Evolutionary conservation across 92 coral and sea anemone genomes (phyloP).

Genomic region (Parazoanthus darwini): DNA sequence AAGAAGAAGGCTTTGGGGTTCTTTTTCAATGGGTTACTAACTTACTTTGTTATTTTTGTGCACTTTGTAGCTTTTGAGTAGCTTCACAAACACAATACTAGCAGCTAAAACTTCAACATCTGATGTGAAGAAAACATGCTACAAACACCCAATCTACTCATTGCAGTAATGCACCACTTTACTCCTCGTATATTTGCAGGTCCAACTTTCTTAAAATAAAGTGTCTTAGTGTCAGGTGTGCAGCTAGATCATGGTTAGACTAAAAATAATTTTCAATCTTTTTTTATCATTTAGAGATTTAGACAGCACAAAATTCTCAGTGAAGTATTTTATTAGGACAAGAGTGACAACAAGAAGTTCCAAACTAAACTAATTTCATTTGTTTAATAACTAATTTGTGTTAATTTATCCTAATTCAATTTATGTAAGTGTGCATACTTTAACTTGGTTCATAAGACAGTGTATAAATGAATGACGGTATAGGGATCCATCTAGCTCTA

Average conservation of each 20-base stretch:
- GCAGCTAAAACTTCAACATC: neutral
- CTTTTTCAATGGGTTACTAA: neutral
- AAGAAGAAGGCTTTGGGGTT: neutral
- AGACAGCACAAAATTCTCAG: no score
- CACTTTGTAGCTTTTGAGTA: neutral
- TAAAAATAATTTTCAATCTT: no score
- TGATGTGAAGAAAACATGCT: neutral
- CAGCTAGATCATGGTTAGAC: neutral
- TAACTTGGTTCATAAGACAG: no score
- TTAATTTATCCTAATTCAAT: no score
- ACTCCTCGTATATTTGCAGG: slow-evolving; percentile 1
- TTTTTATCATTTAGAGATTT: no score
- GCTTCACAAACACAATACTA: neutral
- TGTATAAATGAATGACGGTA: no score
- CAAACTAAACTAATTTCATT: no score
- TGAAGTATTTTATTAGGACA: no score
- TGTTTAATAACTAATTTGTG: no score
- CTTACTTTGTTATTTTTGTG: neutral
- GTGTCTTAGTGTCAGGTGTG: neutral
- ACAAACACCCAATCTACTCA: neutral
- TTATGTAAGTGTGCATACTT: no score
- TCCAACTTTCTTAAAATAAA: neutral
- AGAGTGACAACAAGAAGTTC: no score
- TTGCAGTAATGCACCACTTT: neutral
- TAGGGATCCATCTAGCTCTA: no score